phyloP scores from a whole-genome alignment of 1,140 invertebrate genomes.

The Papilio dardanus region DNA sequence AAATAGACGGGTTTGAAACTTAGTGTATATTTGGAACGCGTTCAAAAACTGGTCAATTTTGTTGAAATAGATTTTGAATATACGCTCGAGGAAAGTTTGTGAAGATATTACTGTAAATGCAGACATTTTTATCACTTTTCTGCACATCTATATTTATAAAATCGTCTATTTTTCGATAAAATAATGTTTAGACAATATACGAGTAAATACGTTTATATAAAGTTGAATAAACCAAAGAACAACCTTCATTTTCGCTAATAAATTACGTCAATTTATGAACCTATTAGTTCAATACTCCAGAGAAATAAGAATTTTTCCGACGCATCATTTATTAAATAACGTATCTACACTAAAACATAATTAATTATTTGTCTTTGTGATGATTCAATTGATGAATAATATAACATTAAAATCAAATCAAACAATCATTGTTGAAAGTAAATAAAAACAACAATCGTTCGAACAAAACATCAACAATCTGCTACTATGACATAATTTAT shows the following conservation, averaged over 20 bases:
- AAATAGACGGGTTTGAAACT: slow-evolving; percentile 52
- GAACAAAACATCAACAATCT: slow-evolving; percentile 27
- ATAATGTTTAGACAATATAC: too few species aligned
- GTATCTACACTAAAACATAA: background rate
- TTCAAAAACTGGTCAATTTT: slow-evolving; percentile 55
- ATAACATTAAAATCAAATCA: background rate
- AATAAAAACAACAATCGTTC: slow-evolving; percentile 7
- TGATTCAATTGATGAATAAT: background rate
- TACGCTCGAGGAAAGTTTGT: slow-evolving; percentile 44
- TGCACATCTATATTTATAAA: background rate
- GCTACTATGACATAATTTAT: slow-evolving; percentile 37
- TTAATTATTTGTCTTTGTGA: background rate
- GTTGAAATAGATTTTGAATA: slow-evolving; percentile 51
- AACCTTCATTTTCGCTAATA: background rate
- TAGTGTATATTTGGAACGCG: slow-evolving; percentile 54
- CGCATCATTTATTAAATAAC: background rate
- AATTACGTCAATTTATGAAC: background rate
- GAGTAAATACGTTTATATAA: background rate
- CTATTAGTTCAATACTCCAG: background rate
- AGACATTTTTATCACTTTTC: slow-evolving; percentile 11
- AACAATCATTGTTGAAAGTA: slow-evolving; percentile 10
- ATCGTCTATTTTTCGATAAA: background rate
- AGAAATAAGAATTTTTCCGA: background rate
- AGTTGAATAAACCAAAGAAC: background rate
- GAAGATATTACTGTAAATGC: slow-evolving; percentile 47